phyloP scores from a whole-genome alignment of 2,888 invertebrate species.

The Meteorus cinctellus region DNA sequence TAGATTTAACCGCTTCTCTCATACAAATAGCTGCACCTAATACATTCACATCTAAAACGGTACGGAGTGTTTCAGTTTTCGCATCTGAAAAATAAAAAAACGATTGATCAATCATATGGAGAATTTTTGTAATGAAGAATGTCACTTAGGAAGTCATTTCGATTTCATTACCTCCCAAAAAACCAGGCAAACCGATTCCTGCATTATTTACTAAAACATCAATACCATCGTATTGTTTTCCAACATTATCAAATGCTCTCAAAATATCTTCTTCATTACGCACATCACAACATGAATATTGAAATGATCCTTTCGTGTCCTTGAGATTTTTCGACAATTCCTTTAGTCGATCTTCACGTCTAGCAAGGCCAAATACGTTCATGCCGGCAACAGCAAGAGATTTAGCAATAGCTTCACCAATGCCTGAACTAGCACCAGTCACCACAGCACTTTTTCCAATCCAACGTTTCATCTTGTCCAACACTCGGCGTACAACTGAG shows the following conservation, averaged over 20 bases:
- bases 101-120: too few relatives aligned
- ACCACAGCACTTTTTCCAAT: slow-evolving; percentile 78
- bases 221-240: slow-evolving; percentile 68
- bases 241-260: slow-evolving; percentile 54
- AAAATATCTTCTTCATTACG: slow-evolving; percentile 55
- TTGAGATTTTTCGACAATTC: slow-evolving; percentile 50
- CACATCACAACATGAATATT: slow-evolving; percentile 59
- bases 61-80: slow-evolving; percentile 54
- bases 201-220: slow-evolving; percentile 75
- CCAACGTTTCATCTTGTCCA: slow-evolving; percentile 68
- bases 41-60: slow-evolving; percentile 59
- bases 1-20: slow-evolving; percentile 59
- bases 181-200: slow-evolving; percentile 62
- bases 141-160: not conserved
- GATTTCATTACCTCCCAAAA: slow-evolving; percentile 48
- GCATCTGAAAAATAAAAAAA: slow-evolving; percentile 22
- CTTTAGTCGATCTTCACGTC: slow-evolving; percentile 74
- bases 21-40: slow-evolving; percentile 60
- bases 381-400: slow-evolving; percentile 75
- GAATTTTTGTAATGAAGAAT: not conserved
- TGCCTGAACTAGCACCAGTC: slow-evolving; percentile 80
- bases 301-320: slow-evolving; percentile 61
- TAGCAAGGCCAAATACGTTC: slow-evolving; percentile 76
- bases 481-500: too few relatives aligned
- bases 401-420: slow-evolving; percentile 75